phyloP scores from a whole-genome alignment of 2,113 vertebrate species.

The Melanocharis versteri region DNA sequence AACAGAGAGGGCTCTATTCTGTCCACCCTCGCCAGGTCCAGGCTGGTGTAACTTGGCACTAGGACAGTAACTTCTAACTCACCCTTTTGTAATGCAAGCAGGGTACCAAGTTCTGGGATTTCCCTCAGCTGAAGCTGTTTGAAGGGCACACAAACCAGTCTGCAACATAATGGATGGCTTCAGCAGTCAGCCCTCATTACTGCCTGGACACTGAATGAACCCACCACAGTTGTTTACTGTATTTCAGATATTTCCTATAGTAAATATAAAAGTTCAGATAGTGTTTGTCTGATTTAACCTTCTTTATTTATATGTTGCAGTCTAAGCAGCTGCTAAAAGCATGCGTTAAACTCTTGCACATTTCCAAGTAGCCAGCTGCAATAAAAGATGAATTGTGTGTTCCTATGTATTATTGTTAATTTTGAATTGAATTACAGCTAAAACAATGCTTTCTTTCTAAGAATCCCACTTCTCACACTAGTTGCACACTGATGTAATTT shows the following conservation, averaged over 20 bases:
- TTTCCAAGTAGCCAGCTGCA: neutral
- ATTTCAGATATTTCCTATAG: neutral
- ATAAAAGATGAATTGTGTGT: neutral
- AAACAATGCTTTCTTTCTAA: constrained; percentile 1
- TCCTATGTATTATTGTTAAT: neutral
- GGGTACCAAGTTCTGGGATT: neutral
- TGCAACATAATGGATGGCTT: constrained; percentile 10
- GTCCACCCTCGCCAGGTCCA: constrained; percentile 2
- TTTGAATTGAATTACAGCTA: neutral
- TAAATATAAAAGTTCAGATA: neutral
- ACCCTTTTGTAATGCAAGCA: constrained; percentile 6
- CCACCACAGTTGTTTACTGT: neutral
- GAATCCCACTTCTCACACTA: neutral
- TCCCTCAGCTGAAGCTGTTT: neutral
- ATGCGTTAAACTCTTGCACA: neutral
- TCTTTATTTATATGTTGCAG: neutral
- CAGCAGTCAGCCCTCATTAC: neutral
- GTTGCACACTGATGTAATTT: neutral
- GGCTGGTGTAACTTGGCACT: constrained; percentile 19
- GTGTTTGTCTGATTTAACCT: neutral
- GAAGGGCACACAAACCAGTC: neutral
- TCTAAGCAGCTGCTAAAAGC: neutral
- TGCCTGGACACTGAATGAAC: neutral
- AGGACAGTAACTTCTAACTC: neutral
- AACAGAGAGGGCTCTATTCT: constrained; percentile 48